Evolutionary conservation across 2,888 invertebrate genomes (phyloP), one percentile per base, ranked within the genome.

Genomic region (Pammene aurita): DNA sequence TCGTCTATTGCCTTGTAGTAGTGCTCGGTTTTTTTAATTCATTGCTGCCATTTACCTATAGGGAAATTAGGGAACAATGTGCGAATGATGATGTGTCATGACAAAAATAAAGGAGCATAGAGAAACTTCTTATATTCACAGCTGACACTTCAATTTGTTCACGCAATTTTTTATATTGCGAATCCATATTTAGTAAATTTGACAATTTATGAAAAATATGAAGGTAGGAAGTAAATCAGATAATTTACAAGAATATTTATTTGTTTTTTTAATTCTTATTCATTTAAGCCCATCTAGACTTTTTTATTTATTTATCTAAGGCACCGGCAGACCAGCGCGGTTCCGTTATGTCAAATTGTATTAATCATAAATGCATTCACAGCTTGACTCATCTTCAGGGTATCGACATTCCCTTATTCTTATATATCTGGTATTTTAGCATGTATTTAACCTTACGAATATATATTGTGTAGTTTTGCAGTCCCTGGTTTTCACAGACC

Each of bases 351-450:
- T 38, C 35, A 38, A 61, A 35, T 48, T 16, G 14, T 61, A 61
- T 7, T 48, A 38, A 44, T 26, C n/a, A 48, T 60, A 60, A 60
- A 60, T 60, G 60, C 60, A 58, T 42, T 10, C 18, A 16, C n/a
- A 46, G 11, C 11, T 34, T 26, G 10, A 11, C 14, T 44, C 14
- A 0, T 56, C 7, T 6, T 44, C 18, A 26, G n/a, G 26, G 5
- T 42, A 26, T n/a, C 14, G 18, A 0, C 11, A 7, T 18, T 2
- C 41, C 13, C 5, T 48, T 16, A 42, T 42, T 42, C 9, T 14
- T 46, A 46, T 14, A 16, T 16, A 38, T 38, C 7, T 4, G 4
- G 0, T 11, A 13, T 42, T 11, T 42, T 42, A 42, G 11, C 1
- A 10, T 42, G 10, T 42, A 42, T 1, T 13, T 42, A 26, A 26